Evolutionary conservation across 2,888 invertebrate genomes (phyloP), one percentile per base, ranked within the genome.

Genomic region (Volucella inanis): DNA sequence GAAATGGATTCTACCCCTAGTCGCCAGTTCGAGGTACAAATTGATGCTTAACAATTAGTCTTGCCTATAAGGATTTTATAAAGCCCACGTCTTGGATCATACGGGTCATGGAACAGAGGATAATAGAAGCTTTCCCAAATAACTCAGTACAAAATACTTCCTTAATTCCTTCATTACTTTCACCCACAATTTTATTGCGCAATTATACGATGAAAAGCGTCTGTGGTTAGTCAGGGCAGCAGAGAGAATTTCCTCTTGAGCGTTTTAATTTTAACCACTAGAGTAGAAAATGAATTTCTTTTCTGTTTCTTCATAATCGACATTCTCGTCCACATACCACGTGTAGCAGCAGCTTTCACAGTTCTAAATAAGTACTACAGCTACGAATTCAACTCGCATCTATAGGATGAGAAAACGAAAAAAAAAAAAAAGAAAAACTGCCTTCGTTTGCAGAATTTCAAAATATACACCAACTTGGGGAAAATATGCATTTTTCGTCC

Each of bases 361-460:
- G 45, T 12, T 8, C 45, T 31, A 31, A 31, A 31, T 31, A 31
- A 2, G 18, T 22, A 22, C 31, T 31, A 6, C 31, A 6, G 6
- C 31, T 31, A 31, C 31, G 31, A 31, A 31, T 31, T 3, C 45
- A 45, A n/a, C n/a, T 45, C 12, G 45, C 45, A 45, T 45, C 45
- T 45, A 45, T 11, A 12, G 31, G 31, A 31, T 31, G 31, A 41
- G 18, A 59, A 10, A 43, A 41, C 11, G 8, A 18, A 39, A 64
- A 47, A 8, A 15, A 47, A n/a, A 15, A 31, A 47, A 8, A 15
- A 47, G 9, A 15, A 31, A 52, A 67, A 76, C 43, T 52, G 61
- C 68, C 68, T 70, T 70, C 77, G 45, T 61, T 62, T 77, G 68
- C 52, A 64, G 64, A 64, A 76, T 55, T 75, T 49, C 6, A 59